Evolutionary conservation across 2,888 invertebrate genomes (phyloP), one percentile per base, ranked within the genome.

Genomic region (Micropterix aruncella): DNA sequence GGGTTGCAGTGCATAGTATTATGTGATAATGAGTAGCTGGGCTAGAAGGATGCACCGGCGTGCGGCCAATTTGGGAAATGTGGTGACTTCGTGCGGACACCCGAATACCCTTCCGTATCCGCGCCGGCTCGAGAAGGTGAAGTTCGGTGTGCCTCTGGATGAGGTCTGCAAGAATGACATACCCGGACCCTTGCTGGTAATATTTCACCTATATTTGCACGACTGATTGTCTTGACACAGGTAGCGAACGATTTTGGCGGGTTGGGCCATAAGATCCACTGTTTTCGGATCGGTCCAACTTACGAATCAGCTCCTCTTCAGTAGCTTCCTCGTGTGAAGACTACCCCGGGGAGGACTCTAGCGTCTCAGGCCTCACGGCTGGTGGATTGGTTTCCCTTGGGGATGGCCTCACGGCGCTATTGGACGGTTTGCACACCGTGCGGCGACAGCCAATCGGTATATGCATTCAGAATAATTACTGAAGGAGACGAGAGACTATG

Each of bases 91-190:
- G 57, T 91, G 91, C 63, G 90, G 89, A 50, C 90, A 90, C 67
- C 86, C 88, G 18, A 80, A 81, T 51, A 66, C 76, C 18, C 78
- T 83, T 52, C 83, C 86, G 16, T 89, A 88, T 61, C 87, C 88
- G 7, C 74, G 89, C 54, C 75, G 89, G 58, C 69, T 91, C 52
- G 90, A 91, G 69, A 91, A 91, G 77, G 91, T 95, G 43, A 94
- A 93, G 67, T 95, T 95, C 68, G 94, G 94, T 52, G 89, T 83
- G 50, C 82, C 90, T 41, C 71, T 95, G 50, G 86, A 87, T 56
- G 90, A 91, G 75, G 92, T 94, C 51, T 92, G 93, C 69, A 92
- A 93, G 66, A 91, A 90, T 64, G 90, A 91, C 70, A 88, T 94
- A 66, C 94, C 95, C 52, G 91, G 89, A 53, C 92, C 92, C 50